Evolutionary conservation across 2,888 invertebrate species (phyloP).

Genomic region (Myopa testacea): DNA sequence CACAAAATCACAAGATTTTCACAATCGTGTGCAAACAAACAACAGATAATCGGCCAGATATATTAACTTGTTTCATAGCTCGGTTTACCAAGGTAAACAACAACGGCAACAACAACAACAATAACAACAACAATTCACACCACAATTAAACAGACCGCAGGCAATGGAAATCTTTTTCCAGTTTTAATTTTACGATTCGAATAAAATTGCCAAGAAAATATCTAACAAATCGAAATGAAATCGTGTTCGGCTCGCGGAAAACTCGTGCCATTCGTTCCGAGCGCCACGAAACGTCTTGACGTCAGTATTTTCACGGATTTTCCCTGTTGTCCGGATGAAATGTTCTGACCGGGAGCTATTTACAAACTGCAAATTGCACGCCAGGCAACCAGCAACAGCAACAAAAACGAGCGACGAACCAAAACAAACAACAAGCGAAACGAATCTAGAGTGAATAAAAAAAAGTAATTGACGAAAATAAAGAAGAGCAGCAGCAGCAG

Average conservation of each 20-base stretch:
- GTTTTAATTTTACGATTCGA: neutral
- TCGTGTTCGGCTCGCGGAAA: conserved; percentile 45
- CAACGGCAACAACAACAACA: too few relatives aligned
- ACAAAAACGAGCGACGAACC: conserved; percentile 33
- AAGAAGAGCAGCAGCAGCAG: conserved; percentile 1
- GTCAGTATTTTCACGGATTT: conserved; percentile 23
- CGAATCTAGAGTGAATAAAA: conserved; percentile 8
- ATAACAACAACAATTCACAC: neutral
- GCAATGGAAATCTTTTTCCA: conserved; percentile 11
- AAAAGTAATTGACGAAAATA: conserved; percentile 36
- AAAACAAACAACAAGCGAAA: conserved; percentile 38
- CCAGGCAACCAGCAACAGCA: neutral
- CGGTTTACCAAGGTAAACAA: neutral
- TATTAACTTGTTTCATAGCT: neutral
- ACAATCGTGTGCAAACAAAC: neutral
- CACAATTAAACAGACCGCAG: neutral
- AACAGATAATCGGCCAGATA: neutral
- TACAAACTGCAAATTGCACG: conserved; percentile 55
- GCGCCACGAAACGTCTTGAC: conserved; percentile 31
- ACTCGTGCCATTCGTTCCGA: conserved; percentile 43
- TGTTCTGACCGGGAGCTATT: conserved; percentile 62
- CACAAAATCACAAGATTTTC: neutral
- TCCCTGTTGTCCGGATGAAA: conserved; percentile 37
- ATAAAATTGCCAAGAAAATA: neutral
- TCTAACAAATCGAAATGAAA: conserved; percentile 4